Base-by-base conservation (phyloP, 2,888 invertebrate species). In the Drosophila sordidapex region DNA sequence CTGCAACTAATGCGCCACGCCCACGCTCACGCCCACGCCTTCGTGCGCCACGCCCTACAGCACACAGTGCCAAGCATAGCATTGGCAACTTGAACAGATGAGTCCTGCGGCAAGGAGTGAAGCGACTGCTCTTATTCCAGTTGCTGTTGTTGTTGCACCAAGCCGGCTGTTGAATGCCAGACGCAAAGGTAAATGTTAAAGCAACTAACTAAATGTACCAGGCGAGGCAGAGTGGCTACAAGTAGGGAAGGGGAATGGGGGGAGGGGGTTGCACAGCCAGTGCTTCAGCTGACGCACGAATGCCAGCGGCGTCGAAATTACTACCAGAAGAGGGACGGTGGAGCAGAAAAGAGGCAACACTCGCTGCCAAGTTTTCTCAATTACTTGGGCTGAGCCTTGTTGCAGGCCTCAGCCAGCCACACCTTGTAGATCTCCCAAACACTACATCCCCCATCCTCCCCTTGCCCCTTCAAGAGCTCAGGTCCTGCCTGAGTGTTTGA, bases 361-460 rank as follows among this genome's bases (percentile, higher is more conserved):
- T 82, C 82, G 87, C 76, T 75, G 79, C 71, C 72, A 84, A 87
- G 82, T 87, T 87, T 84, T 85, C 87, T 82, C 84, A 87, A 85
- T 81, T 85, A 87, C 86, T 86, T 83, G 71, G 67, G 70, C 73
- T 59, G 59, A 56, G 62, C 46, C 63, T 57, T 46, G 36, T 46
- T 67, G 62, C 58, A 56, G 70, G 65, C 68, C 62, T 56, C 76
- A 65, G 49, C 64, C 69, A 61, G 64, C 53, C 56, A 43, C 57
- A 43, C 65, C 65, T 65, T 67, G 54, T 38, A 57, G 48, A 64
- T 36, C 27, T 38, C 29, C 52, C 25, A 38, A 38, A 27, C 27
- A 7, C 31, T 13, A n/a, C 13, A 5, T 18, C 11, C 7, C 21
- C 0, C 36, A 3, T 49, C 0, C 11, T 1, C 13, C 25, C 25